Percentiles rank a stretch among this genome's conserved stretches.
Evolutionary conservation across 1,140 invertebrate genomes (phyloP).

Genomic region (Dermatophagoides farinae): DNA sequence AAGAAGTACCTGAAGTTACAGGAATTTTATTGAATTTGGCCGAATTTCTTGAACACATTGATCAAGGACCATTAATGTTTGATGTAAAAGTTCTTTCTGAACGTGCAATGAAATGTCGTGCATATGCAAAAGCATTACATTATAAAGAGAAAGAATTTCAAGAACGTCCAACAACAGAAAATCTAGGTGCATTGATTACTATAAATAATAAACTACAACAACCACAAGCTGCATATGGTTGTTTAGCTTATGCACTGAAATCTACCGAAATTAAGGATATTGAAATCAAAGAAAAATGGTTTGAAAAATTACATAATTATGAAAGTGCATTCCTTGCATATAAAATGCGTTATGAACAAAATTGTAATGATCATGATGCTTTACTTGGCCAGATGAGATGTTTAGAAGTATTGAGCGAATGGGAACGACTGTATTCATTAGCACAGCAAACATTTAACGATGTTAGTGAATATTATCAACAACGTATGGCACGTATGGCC

Average conservation of each 20-base stretch:
- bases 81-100: conserved; percentile 49
- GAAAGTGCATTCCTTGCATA: conserved; percentile 81
- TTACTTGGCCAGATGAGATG: conserved; percentile 85
- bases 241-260: conserved; percentile 72
- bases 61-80: conserved; percentile 72
- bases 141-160: conserved; percentile 97
- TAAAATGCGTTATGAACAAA: conserved; percentile 28
- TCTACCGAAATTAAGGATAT: conserved; percentile 35
- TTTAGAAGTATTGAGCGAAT: conserved; percentile 87
- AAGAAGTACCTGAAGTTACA: conserved; percentile 87
- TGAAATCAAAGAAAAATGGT: conserved; percentile 81
- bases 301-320: conserved; percentile 97
- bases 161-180: conserved; percentile 39
- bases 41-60: conserved; percentile 99
- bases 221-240: conserved; percentile 81
- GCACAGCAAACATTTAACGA: conserved; percentile 51
- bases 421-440: conserved; percentile 63
- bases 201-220: conserved; percentile 98
- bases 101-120: conserved; percentile 40
- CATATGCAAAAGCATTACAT: conserved; percentile 86
- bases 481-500: conserved; percentile 71
- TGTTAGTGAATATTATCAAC: conserved; percentile 36
- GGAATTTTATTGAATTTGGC: conserved; percentile 92
- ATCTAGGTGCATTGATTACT: conserved; percentile 78
- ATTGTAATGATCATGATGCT: conserved; percentile 49